These are phyloP conservation scores for Anarsia innoxiella DNA, from an alignment of 2,888 invertebrate genomes.

Conservation along the genomic window DNA sequence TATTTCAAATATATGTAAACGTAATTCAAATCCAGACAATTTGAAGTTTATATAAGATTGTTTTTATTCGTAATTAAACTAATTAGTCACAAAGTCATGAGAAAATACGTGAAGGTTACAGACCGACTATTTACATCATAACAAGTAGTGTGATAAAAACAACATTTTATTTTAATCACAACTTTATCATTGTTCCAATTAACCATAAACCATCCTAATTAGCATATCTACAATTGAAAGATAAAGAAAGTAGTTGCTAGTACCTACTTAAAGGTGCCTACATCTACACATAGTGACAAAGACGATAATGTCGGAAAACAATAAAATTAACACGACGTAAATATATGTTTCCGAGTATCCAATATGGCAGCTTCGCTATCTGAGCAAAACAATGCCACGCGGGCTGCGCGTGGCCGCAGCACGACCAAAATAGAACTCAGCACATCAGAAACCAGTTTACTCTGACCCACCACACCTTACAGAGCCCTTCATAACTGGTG, in stretches of 20 bases:
- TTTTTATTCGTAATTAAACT: no score
- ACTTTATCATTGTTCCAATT: conserved; percentile 21
- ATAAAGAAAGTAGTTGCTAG: conserved; percentile 31
- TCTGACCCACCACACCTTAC: conserved; percentile 26
- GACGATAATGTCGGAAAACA: conserved; percentile 35
- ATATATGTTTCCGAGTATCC: conserved; percentile 42
- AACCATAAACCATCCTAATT: conserved; percentile 40
- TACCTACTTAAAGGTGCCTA: conserved; percentile 22
- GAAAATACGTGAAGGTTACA: not conserved
- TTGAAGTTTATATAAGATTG: no score
- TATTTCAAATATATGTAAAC: no score
- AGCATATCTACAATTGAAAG: conserved; percentile 35
- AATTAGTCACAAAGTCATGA: not conserved
- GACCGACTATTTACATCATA: no score
- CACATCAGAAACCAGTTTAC: conserved; percentile 34
- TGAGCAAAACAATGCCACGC: conserved; percentile 69
- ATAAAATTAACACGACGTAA: conserved; percentile 50
- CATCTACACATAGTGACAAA: conserved; percentile 44
- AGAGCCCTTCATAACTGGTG: conserved; percentile 14
- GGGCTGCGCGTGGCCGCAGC: conserved; percentile 52
- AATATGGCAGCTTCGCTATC: conserved; percentile 36
- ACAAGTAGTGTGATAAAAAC: conserved; percentile 12
- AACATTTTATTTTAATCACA: conserved; percentile 22
- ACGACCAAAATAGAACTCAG: conserved; percentile 54
- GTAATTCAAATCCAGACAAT: no score